These are phyloP conservation scores for Hofmannophila pseudospretella DNA, from an alignment of 2,888 invertebrate genomes.

Conservation along the genomic window DNA sequence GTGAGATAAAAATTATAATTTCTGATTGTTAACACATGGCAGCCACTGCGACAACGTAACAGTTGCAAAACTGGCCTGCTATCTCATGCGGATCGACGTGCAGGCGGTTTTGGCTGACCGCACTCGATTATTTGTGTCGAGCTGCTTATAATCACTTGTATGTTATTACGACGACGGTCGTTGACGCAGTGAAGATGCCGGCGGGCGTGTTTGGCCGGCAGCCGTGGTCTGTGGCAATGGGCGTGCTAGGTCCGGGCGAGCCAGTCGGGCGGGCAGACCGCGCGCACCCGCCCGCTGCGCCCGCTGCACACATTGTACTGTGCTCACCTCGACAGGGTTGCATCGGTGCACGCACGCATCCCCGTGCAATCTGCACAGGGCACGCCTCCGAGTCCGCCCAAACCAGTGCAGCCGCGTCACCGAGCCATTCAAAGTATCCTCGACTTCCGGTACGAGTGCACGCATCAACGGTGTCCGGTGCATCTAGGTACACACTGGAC, in stretches of 20 bases:
- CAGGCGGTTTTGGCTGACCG: conserved; percentile 11
- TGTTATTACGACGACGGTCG: conserved; percentile 19
- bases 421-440: conserved; percentile 35
- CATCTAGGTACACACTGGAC: not conserved
- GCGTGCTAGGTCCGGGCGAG: conserved; percentile 9
- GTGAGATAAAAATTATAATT: too few relatives aligned
- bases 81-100: conserved; percentile 14
- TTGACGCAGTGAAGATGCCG: conserved; percentile 1
- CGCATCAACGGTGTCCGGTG: conserved; percentile 12
- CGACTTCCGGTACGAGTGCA: conserved; percentile 34
- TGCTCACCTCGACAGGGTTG: conserved; percentile 16
- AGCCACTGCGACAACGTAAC: conserved; percentile 15
- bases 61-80: conserved; percentile 20
- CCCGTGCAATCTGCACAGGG: conserved; percentile 26
- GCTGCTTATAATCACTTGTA: conserved; percentile 25
- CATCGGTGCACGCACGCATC: conserved; percentile 36
- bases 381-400: conserved; percentile 37
- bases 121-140: conserved; percentile 25
- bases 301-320: conserved; percentile 5
- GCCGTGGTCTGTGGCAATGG: not conserved
- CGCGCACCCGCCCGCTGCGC: conserved; percentile 36
- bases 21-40: not conserved
- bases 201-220: conserved; percentile 5
- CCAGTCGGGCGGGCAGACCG: conserved; percentile 44
- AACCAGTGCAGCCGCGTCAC: conserved; percentile 18